Conservation (phyloP, 1,140 invertebrate species). For the Dreissena polymorpha region DNA sequence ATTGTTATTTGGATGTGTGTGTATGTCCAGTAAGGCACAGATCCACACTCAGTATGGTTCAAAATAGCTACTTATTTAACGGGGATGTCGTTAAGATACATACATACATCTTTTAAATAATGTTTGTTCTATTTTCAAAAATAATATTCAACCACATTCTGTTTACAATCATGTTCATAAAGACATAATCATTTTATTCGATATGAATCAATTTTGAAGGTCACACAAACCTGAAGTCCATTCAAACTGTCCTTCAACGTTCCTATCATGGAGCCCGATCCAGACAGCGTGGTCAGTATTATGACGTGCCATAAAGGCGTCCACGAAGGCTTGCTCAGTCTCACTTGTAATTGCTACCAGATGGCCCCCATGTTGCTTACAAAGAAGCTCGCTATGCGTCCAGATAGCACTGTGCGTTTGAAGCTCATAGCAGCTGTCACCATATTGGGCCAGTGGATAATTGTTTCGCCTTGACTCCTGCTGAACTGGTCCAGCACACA, state of each 20-base stretch:
- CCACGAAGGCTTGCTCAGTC: constrained; percentile 20
- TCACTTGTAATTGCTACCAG: constrained; percentile 15
- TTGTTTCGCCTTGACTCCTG: neutral
- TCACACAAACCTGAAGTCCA: constrained; percentile 8
- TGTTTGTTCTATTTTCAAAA: too few relatives aligned
- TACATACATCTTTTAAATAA: too few relatives aligned
- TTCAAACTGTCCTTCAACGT: neutral
- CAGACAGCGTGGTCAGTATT: neutral
- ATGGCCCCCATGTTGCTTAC: constrained; percentile 4
- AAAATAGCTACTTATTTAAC: too few relatives aligned
- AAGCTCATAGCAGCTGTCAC: constrained; percentile 30
- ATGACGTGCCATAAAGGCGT: constrained; percentile 10
- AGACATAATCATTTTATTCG: too few relatives aligned
- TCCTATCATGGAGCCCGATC: constrained; percentile 1
- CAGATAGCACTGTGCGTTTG: neutral
- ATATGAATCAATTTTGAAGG: too few relatives aligned
- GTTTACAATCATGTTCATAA: too few relatives aligned
- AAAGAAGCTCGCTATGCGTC: constrained; percentile 1
- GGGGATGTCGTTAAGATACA: too few relatives aligned
- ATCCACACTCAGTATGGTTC: too few relatives aligned
- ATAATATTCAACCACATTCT: too few relatives aligned
- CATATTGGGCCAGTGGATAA: constrained; percentile 16
- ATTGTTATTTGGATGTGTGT: too few relatives aligned
- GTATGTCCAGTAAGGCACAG: too few relatives aligned
- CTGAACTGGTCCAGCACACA: neutral